Evolutionary conservation across 1,140 invertebrate species (phyloP).

Genomic region (Cydia amplana): DNA sequence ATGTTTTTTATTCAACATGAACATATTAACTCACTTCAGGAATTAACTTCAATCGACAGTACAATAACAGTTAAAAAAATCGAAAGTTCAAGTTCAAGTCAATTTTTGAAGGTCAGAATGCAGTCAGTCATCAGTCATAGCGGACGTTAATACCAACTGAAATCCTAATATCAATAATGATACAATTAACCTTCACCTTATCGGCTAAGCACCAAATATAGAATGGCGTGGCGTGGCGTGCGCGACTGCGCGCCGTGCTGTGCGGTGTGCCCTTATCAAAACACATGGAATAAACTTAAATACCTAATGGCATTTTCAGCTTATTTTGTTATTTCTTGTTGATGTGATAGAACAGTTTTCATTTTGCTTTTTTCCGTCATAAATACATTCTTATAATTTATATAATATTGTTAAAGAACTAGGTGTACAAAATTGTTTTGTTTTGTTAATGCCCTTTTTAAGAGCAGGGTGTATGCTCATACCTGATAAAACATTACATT

Average conservation of each 20-base stretch:
- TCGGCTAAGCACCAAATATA: constrained; percentile 49
- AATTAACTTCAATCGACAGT: neutral
- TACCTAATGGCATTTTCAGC: neutral
- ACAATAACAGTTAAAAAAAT: neutral
- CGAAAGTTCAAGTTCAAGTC: constrained; percentile 16
- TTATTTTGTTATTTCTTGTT: neutral
- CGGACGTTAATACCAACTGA: constrained; percentile 1
- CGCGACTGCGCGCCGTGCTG: constrained; percentile 36
- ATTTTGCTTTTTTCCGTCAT: neutral
- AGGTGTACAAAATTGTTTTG: too few species aligned
- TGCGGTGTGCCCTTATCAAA: constrained; percentile 42
- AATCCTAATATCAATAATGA: constrained; percentile 41
- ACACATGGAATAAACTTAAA: constrained; percentile 21
- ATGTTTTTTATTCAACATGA: too few species aligned
- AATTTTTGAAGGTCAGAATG: neutral
- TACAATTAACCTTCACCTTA: constrained; percentile 64
- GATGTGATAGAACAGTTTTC: neutral
- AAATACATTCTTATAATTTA: neutral
- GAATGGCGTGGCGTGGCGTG: too few species aligned
- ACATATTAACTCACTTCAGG: too few species aligned
- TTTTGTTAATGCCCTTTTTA: too few species aligned
- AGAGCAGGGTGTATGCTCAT: too few species aligned
- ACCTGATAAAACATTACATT: too few species aligned
- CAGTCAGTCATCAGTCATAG: neutral
- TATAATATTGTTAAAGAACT: too few species aligned